Percentiles rank a stretch among this genome's conserved stretches.
Evolutionary conservation across 2,888 invertebrate species (phyloP).

Genomic region (Plusia festucae): DNA sequence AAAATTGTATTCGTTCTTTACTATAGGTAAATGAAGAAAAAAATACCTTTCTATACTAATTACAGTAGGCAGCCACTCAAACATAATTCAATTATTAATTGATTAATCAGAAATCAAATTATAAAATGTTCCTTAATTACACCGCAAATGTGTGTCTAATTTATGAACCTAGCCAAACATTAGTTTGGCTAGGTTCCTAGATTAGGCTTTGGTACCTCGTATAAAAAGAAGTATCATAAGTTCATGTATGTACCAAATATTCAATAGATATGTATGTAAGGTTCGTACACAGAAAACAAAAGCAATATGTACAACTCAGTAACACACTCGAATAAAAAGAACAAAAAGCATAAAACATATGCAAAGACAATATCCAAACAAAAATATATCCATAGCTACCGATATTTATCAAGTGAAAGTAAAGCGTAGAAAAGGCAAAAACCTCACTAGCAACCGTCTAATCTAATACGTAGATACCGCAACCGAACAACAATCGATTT

Average conservation of each 20-base stretch:
- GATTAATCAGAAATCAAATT: too few relatives aligned
- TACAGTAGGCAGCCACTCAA: neutral
- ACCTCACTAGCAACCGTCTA: conserved; percentile 38
- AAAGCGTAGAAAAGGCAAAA: conserved; percentile 49
- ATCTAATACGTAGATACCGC: conserved; percentile 36
- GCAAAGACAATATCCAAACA: conserved; percentile 12
- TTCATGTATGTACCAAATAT: too few relatives aligned
- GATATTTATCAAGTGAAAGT: conserved; percentile 52
- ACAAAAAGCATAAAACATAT: conserved; percentile 19
- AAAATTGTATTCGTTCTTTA: too few relatives aligned
- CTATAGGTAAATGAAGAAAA: neutral
- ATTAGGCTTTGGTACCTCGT: too few relatives aligned
- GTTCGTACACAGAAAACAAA: neutral
- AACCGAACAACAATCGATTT: conserved; percentile 54
- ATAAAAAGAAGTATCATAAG: too few relatives aligned
- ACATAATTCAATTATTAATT: neutral
- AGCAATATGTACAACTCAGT: neutral
- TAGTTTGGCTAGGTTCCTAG: too few relatives aligned
- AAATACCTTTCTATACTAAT: neutral
- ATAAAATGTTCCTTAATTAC: neutral
- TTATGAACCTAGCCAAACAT: neutral
- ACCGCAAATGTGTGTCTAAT: neutral
- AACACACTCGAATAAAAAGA: conserved; percentile 2
- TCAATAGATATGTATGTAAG: neutral
- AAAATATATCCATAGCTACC: conserved; percentile 24